phyloP scores from a whole-genome alignment of 2,797 vertebrate species.

The Falco cherrug region DNA sequence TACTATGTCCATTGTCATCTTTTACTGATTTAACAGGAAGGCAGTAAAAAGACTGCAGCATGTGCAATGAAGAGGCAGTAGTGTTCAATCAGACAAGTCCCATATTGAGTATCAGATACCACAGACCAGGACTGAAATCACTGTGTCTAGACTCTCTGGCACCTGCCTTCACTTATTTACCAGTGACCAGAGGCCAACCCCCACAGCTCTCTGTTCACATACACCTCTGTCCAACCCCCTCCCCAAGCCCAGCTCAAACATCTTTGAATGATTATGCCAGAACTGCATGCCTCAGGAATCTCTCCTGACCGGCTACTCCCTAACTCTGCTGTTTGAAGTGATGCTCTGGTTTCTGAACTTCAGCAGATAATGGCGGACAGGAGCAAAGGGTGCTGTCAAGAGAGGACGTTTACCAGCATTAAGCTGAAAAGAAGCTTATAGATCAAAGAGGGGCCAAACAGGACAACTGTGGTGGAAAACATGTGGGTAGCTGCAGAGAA shows the following conservation, averaged over 20 bases:
- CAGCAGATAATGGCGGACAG: conserved; percentile 81
- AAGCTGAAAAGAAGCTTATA: conserved; percentile 76
- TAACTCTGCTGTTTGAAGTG: conserved; percentile 82
- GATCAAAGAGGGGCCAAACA: conserved; percentile 79
- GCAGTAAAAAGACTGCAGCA: conserved; percentile 82
- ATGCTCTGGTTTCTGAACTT: conserved; percentile 83
- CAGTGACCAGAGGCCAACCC: conserved; percentile 88
- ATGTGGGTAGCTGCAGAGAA: conserved; percentile 71
- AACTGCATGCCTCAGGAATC: conserved; percentile 82
- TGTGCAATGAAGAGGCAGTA: conserved; percentile 85
- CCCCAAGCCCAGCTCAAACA: conserved; percentile 73
- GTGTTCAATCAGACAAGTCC: conserved; percentile 90
- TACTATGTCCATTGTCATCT: conserved; percentile 79
- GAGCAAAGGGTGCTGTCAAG: conserved; percentile 82
- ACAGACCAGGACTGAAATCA: conserved; percentile 92
- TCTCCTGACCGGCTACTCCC: conserved; percentile 80
- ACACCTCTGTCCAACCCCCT: conserved; percentile 76
- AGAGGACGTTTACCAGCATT: conserved; percentile 80
- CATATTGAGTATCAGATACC: conserved; percentile 96
- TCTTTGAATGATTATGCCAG: conserved; percentile 89
- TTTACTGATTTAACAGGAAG: conserved; percentile 92
- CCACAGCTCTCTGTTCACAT: conserved; percentile 74
- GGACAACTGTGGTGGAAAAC: conserved; percentile 74
- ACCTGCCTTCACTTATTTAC: conserved; percentile 97
- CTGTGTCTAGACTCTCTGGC: conserved; percentile 99